Base-by-base conservation (phyloP, 2,888 invertebrate genomes). In the Agrotis ipsilon region DNA sequence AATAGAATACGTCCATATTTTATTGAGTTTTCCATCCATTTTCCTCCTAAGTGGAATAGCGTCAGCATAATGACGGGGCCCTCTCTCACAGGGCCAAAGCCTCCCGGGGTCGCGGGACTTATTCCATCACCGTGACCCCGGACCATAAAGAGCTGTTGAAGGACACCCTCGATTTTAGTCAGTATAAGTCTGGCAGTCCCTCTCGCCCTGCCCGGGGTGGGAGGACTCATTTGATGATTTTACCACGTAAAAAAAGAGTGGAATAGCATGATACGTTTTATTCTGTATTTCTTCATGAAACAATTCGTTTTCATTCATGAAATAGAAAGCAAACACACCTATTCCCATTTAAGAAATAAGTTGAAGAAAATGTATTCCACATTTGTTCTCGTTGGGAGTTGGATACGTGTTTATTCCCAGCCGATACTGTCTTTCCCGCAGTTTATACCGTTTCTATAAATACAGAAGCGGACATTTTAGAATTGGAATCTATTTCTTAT, bases 401-500 rank as follows among this genome's bases (percentile, higher is more conserved):
- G 66, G 48, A 80, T 72, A 77, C 81, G 77, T 81, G 78, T 78
- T 86, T 86, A 85, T 83, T 75, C 67, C 66, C 75, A 66, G 60
- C 60, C 77, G 59, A 76, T 75, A 67, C 70, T 69, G 75, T 77
- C 72, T 68, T 70, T 21, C 65, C 57, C 68, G 68, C 78, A 76
- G 73, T 81, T 80, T 85, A 82, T 78, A 64, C 75, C 62, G 81
- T 78, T 85, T 81, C 75, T 73, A 78, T 80, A 81, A 85, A 86
- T 85, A 82, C 78, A 86, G 51, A 75, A 81, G 70, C 71, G 68
- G 63, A 75, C 75, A 81, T 71, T 80, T 73, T 76, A 80, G 78
- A 78, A 84, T 84, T 71, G 71, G 70, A 75, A 84, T 84, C 79
- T 72, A 82, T 82, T 84, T 78, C 82, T 84, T 82, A 78, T 78